Evolutionary conservation across 2,797 vertebrate genomes (phyloP), one percentile per base, ranked within the genome.

Genomic region (Sebastes kiyomatsui): DNA sequence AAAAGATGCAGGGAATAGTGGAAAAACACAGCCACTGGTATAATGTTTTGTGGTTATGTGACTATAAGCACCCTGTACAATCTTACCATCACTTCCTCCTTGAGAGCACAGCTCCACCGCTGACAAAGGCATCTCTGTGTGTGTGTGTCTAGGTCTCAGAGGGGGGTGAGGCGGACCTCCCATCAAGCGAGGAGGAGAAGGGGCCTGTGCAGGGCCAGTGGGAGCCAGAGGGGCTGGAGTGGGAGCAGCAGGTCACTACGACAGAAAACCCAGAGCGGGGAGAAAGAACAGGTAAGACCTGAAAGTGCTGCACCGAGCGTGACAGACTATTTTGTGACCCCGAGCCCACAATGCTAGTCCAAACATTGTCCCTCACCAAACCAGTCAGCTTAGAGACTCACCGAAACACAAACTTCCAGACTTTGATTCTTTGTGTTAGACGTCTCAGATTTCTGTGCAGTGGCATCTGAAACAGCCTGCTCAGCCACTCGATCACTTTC

Each of bases 281-380:
- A 80, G 84, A 94, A 72, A 88, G 88, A 93, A 93, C 94, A 95
- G 95, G 95, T 96, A 95, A 93, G 94, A 91, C 90, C 85, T 84
- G 89, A 88, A 77, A 72, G 67, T 74, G 79, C 85, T 88, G 80
- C 85, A 72, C 74, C 72, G 79, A 89, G 84, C 32, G 70, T 89
- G 88, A 90, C 87, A 5, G 59, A 61, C 25, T 11, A 13, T 75
- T 82, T 76, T 67, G 66, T 90, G 69, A 84, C 79, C 2, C 2
- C 33, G 56, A 49, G 73, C 32, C 11, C 67, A 64, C 70, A 83
- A 67, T 56, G 68, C 73, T 76, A 61, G 76, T 88, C 81, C 72
- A 92, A 93, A 93, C 91, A 92, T 2, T 49, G 77, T 16, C 59
- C 56, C 84, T 92, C 55, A 82, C 80, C 85, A 87, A 93, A 93